Conservation (phyloP, 2,113 vertebrate genomes). For the Periophthalmodon schlosseri region DNA sequence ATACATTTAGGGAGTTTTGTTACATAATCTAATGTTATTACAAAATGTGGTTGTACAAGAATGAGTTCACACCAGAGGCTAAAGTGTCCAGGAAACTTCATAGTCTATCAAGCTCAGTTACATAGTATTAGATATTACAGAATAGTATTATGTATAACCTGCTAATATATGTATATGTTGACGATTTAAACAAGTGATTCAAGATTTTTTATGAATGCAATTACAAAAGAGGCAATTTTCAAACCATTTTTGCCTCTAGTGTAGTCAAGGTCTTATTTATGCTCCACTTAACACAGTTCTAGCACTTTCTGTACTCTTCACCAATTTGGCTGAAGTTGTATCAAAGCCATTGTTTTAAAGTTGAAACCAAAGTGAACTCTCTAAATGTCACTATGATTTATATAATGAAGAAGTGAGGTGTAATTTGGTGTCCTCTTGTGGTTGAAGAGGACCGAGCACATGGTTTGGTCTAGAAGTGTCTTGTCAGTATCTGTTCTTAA, state of each 20-base stretch:
- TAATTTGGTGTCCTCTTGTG: slow-evolving; percentile 39
- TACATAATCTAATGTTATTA: not conserved
- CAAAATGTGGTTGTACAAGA: slow-evolving; percentile 1
- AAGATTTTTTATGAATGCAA: no score
- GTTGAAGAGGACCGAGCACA: slow-evolving; percentile 18
- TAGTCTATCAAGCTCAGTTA: no score
- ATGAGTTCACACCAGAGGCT: not conserved
- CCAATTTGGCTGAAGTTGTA: slow-evolving; percentile 23
- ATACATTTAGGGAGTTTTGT: not conserved
- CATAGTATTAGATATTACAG: no score
- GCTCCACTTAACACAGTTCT: slow-evolving; percentile 11
- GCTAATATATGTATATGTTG: no score
- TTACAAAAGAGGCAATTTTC: not conserved
- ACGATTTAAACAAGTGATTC: no score
- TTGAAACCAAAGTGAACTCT: slow-evolving; percentile 16
- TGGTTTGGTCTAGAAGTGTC: not conserved
- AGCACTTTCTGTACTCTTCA: slow-evolving; percentile 36
- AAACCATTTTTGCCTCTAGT: not conserved
- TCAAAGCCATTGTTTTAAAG: slow-evolving; percentile 40
- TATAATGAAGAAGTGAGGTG: not conserved
- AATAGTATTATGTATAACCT: no score
- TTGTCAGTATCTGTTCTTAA: not conserved
- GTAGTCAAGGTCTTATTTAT: not conserved
- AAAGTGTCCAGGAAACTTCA: not conserved
- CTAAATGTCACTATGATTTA: slow-evolving; percentile 1